phyloP scores from a whole-genome alignment of 2,113 vertebrate genomes.

The Otolemur garnettii region DNA sequence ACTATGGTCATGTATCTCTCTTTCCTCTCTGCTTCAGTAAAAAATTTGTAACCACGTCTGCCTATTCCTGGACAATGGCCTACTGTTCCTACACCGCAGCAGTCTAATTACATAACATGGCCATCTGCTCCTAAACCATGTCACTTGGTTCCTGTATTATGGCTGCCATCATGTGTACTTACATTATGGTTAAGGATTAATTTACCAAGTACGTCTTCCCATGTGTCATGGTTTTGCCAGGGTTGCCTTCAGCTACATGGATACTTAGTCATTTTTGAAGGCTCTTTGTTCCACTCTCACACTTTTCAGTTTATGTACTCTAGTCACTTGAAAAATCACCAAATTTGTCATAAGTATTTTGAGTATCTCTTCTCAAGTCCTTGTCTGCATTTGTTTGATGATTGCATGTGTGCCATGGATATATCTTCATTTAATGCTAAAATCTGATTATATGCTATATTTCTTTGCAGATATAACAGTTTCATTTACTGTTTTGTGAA shows the following conservation, averaged over 20 bases:
- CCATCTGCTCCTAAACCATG: neutral
- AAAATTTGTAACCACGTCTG: neutral
- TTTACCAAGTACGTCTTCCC: neutral
- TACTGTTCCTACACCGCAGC: neutral
- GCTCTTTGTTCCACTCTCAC: neutral
- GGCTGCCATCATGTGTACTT: neutral
- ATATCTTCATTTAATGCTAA: conserved; percentile 35
- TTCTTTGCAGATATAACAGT: neutral
- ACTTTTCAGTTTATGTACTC: conserved; percentile 21
- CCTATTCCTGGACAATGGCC: neutral
- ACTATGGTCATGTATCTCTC: neutral
- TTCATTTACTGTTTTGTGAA: neutral
- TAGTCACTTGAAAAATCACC: neutral
- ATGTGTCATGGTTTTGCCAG: neutral
- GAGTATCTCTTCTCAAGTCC: neutral
- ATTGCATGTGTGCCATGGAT: neutral
- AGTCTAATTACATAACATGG: neutral
- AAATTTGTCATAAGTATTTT: conserved; percentile 11
- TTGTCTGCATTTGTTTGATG: neutral
- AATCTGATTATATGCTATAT: neutral
- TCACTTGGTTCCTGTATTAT: neutral
- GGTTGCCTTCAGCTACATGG: neutral
- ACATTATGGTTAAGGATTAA: neutral
- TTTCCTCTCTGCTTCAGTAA: neutral
- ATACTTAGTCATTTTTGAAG: neutral